phyloP scores from a whole-genome alignment of 2,113 vertebrate species.

The Ptychochromis oligacanthus region DNA sequence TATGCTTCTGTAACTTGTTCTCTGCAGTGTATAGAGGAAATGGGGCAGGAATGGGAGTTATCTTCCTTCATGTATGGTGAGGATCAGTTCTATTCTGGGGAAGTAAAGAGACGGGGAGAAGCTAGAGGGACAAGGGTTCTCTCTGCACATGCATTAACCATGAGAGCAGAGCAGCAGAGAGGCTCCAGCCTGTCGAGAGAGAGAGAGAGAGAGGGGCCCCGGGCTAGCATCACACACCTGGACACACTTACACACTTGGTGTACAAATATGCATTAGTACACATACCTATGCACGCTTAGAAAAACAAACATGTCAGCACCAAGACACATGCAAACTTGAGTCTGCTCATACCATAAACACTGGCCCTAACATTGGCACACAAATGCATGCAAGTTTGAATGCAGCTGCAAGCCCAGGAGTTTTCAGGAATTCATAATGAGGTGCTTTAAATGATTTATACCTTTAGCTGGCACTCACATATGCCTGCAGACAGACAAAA shows the following conservation, averaged over 20 bases:
- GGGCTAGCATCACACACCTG: constrained; percentile 22
- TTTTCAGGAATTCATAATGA: constrained; percentile 60
- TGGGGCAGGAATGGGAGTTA: constrained; percentile 17
- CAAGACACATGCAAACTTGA: not conserved
- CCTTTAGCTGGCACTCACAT: constrained; percentile 13
- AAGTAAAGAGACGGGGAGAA: constrained; percentile 14
- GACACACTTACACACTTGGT: not conserved
- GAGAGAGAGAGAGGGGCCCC: not conserved
- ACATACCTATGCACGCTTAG: not conserved
- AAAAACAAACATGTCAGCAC: not conserved
- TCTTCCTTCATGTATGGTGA: constrained; percentile 23
- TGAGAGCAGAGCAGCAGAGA: constrained; percentile 47
- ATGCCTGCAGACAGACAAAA: constrained; percentile 5
- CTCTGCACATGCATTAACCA: constrained; percentile 66
- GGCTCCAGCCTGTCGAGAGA: constrained; percentile 33
- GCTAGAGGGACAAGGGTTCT: constrained; percentile 38
- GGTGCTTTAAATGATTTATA: constrained; percentile 59
- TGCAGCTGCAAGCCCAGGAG: constrained; percentile 38
- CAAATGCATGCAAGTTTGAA: not conserved
- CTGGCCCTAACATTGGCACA: not conserved
- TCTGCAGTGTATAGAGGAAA: constrained; percentile 15
- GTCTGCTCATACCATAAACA: not conserved
- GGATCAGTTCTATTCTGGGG: constrained; percentile 48
- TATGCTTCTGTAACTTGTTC: constrained; percentile 9
- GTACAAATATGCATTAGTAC: not conserved